Percentiles rank a stretch among this genome's conserved stretches.
phyloP scores from a whole-genome alignment of 1,140 invertebrate genomes.

The Globodera rostochiensis region DNA sequence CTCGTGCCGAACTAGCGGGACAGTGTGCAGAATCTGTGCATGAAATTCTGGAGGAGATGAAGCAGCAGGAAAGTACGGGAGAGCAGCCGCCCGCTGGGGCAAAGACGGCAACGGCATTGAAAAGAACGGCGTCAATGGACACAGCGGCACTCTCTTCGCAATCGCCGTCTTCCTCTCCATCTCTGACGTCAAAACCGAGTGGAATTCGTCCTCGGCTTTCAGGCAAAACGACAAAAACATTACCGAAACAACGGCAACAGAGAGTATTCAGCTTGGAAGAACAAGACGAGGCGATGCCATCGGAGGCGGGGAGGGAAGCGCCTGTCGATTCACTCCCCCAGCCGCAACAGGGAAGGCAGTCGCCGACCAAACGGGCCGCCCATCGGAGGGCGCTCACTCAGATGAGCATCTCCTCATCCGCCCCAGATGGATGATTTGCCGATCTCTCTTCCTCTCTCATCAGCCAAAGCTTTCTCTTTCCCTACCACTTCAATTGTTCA shows the following conservation, averaged over 20 bases:
- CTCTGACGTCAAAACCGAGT: not conserved
- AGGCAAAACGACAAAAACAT: not conserved
- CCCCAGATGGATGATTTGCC: not conserved
- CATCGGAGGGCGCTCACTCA: slow-evolving; percentile 12
- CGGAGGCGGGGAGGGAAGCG: slow-evolving; percentile 7
- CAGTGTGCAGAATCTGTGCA: slow-evolving; percentile 29
- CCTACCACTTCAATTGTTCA: not conserved
- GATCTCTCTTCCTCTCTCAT: no score
- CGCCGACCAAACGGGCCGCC: slow-evolving; percentile 13
- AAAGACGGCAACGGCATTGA: slow-evolving; percentile 13
- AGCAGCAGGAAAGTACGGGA: not conserved
- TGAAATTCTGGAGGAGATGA: slow-evolving; percentile 17
- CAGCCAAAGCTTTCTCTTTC: not conserved
- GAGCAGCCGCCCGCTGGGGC: not conserved
- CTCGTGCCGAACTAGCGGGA: slow-evolving; percentile 19
- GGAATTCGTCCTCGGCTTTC: not conserved
- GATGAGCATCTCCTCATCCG: not conserved
- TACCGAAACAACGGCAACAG: not conserved
- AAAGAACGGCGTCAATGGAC: slow-evolving; percentile 1
- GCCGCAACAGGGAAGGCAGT: not conserved
- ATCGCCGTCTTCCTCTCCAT: slow-evolving; percentile 3
- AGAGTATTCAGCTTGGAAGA: slow-evolving; percentile 2
- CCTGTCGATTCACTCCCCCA: not conserved
- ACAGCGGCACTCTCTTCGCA: not conserved
- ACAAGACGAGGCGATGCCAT: slow-evolving; percentile 1